Evolutionary conservation across 2,888 invertebrate genomes (phyloP).

Genomic region (Folsomia manolachei): DNA sequence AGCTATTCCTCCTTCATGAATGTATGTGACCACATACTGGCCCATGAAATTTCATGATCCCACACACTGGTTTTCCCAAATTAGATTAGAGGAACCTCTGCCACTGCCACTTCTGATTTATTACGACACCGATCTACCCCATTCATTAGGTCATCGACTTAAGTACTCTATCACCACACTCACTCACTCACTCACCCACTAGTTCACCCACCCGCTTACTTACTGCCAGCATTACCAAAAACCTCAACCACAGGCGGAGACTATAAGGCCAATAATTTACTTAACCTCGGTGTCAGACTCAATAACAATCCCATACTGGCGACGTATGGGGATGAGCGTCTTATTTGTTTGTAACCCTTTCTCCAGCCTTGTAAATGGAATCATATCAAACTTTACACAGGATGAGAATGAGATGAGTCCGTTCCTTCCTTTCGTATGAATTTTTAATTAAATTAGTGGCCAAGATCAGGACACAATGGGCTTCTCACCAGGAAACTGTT

Average conservation of each 20-base stretch:
- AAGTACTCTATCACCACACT: conserved; percentile 19
- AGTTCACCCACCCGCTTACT: too few species aligned
- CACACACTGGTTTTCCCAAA: conserved; percentile 52
- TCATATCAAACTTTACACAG: neutral
- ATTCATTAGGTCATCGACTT: conserved; percentile 19
- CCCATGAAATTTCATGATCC: conserved; percentile 51
- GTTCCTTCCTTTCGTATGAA: conserved; percentile 40
- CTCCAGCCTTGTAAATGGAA: neutral
- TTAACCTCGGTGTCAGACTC: conserved; percentile 2
- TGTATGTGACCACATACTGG: conserved; percentile 46
- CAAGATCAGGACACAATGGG: conserved; percentile 8
- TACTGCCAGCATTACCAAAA: too few species aligned
- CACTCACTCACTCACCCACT: neutral
- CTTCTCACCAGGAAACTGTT: conserved; percentile 15
- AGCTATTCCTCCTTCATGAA: conserved; percentile 13
- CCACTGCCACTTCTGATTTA: conserved; percentile 48
- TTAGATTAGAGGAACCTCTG: conserved; percentile 51
- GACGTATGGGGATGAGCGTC: conserved; percentile 6
- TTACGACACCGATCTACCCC: conserved; percentile 50
- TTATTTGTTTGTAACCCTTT: neutral
- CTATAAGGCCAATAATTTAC: neutral
- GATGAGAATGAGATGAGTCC: neutral
- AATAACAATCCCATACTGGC: neutral
- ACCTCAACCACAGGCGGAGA: neutral
- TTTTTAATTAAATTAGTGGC: conserved; percentile 50